Evolutionary conservation across 2,888 invertebrate species (phyloP).

Genomic region (Aporophyla lueneburgensis): DNA sequence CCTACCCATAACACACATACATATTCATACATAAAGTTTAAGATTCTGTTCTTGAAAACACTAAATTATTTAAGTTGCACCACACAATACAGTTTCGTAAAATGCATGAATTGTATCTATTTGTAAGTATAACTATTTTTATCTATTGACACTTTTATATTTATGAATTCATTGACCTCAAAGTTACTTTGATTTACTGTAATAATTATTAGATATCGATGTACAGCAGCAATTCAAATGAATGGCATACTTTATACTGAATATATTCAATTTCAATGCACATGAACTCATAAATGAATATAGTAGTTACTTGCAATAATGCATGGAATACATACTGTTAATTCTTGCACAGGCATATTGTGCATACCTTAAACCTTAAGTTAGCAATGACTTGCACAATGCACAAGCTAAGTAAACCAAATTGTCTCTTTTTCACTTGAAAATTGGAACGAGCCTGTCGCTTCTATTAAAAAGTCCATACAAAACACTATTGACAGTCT

Average conservation of each 20-base stretch:
- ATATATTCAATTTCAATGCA: slow-evolving; percentile 1
- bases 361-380: background rate
- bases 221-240: background rate
- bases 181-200: background rate
- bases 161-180: background rate
- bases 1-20: no score
- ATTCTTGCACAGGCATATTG: slow-evolving; percentile 17
- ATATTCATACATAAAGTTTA: background rate
- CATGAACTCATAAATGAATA: background rate
- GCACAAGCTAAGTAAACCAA: slow-evolving; percentile 11
- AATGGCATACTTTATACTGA: background rate
- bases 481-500: background rate
- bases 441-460: background rate
- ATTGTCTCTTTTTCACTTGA: slow-evolving; percentile 3
- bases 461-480: background rate
- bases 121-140: background rate
- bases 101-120: slow-evolving; percentile 1
- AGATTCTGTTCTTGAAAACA: background rate
- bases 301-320: background rate
- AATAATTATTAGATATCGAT: background rate
- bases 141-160: background rate
- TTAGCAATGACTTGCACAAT: slow-evolving; percentile 14
- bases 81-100: background rate
- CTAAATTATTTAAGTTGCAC: slow-evolving; percentile 1
- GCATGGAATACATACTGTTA: slow-evolving; percentile 29